Conservation (phyloP, 2,113 vertebrate species). For the Cathartes aura region DNA sequence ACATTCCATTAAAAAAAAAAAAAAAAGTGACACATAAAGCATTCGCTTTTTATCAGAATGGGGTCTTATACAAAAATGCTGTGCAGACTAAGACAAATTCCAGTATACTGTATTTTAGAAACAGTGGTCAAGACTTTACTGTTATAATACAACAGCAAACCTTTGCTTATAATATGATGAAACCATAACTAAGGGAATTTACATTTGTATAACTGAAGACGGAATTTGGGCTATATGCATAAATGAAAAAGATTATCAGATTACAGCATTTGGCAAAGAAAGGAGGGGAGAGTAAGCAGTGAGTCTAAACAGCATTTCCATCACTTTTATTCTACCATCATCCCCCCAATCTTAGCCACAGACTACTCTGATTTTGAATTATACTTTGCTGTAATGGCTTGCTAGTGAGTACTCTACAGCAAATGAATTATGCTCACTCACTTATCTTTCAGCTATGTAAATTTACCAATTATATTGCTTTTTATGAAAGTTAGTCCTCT, state of each 20-base stretch:
- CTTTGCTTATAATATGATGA: background rate
- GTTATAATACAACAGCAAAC: background rate
- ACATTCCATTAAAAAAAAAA: background rate
- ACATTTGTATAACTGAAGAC: background rate
- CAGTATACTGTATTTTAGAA: background rate
- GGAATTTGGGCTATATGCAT: background rate
- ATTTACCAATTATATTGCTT: background rate
- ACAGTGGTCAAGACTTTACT: background rate
- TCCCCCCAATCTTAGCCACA: background rate
- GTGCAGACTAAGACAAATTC: background rate
- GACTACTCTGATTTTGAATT: background rate
- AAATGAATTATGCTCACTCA: background rate
- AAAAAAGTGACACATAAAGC: background rate
- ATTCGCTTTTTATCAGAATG: background rate
- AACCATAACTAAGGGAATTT: background rate
- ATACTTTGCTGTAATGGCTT: background rate
- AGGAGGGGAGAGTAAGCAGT: background rate
- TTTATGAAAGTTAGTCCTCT: background rate
- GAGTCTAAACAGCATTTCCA: background rate
- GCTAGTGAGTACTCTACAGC: background rate
- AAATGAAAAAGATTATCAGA: background rate
- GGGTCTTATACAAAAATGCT: background rate
- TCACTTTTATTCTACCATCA: background rate
- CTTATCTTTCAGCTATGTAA: background rate
- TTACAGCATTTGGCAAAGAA: background rate